phyloP scores from a whole-genome alignment of 2,888 invertebrate species.

The Fragum sueziense region DNA sequence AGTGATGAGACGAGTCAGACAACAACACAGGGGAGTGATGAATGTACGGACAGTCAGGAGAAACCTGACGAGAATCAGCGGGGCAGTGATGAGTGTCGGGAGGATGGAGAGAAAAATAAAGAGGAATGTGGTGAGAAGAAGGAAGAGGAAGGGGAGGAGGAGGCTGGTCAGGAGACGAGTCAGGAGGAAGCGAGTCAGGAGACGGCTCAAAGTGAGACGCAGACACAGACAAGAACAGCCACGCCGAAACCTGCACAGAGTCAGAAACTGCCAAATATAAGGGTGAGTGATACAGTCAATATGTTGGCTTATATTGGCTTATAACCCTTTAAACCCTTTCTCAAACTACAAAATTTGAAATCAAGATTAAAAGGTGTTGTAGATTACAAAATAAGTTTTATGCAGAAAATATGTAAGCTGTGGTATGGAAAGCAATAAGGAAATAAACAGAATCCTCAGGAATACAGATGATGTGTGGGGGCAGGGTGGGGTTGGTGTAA shows the following conservation, averaged over 20 bases:
- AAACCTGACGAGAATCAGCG: no score
- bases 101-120: no score
- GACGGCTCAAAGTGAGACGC: constrained; percentile 1
- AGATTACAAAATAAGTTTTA: neutral
- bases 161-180: no score
- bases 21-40: no score
- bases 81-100: no score
- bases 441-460: no score
- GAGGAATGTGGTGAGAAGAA: constrained; percentile 1
- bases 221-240: neutral
- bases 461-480: no score
- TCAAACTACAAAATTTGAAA: neutral
- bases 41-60: neutral
- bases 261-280: neutral
- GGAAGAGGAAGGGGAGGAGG: constrained; percentile 20
- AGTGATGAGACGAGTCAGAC: neutral
- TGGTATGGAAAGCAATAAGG: neutral
- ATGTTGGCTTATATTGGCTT: neutral
- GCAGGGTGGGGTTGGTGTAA: no score
- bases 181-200: constrained; percentile 57
- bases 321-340: neutral
- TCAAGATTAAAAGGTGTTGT: neutral
- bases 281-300: neutral
- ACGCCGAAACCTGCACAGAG: neutral
- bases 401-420: neutral